These are phyloP conservation scores for Setipinna tenuifilis DNA, from an alignment of 2,797 vertebrate species.

Conservation along the genomic window DNA sequence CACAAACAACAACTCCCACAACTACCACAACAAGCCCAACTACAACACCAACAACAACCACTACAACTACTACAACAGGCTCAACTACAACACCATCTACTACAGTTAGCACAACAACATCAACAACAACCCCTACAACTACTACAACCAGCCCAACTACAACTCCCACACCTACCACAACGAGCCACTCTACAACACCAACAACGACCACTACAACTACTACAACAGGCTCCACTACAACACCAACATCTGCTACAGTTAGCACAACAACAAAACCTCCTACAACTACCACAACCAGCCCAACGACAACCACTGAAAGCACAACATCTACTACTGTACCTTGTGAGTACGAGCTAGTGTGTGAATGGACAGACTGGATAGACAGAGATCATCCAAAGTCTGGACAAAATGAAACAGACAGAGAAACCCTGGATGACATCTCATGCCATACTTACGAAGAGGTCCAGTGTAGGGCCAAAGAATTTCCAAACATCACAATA, in stretches of 20 bases:
- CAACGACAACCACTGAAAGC: conserved; percentile 3
- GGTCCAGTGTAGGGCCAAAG: conserved; percentile 76
- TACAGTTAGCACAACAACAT: neutral
- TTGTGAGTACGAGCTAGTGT: conserved; percentile 39
- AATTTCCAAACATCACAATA: conserved; percentile 50
- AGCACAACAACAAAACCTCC: conserved; percentile 1
- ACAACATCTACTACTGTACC: neutral
- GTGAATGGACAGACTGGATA: conserved; percentile 78
- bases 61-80: neutral
- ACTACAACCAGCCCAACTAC: neutral
- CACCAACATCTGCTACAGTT: conserved; percentile 1
- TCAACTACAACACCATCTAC: neutral
- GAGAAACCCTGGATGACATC: conserved; percentile 70
- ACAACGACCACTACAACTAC: neutral
- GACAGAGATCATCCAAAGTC: conserved; percentile 59
- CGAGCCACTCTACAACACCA: neutral
- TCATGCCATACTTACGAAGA: conserved; percentile 64
- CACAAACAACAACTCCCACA: conserved; percentile 18
- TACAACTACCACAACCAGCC: no score
- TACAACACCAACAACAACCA: neutral
- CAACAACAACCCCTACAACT: neutral
- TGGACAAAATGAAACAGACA: conserved; percentile 70
- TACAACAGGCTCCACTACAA: neutral
- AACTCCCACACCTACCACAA: neutral
- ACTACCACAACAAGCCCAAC: no score